These are phyloP conservation scores for Catocala sponsa DNA, from an alignment of 2,888 invertebrate genomes.

Conservation along the genomic window DNA sequence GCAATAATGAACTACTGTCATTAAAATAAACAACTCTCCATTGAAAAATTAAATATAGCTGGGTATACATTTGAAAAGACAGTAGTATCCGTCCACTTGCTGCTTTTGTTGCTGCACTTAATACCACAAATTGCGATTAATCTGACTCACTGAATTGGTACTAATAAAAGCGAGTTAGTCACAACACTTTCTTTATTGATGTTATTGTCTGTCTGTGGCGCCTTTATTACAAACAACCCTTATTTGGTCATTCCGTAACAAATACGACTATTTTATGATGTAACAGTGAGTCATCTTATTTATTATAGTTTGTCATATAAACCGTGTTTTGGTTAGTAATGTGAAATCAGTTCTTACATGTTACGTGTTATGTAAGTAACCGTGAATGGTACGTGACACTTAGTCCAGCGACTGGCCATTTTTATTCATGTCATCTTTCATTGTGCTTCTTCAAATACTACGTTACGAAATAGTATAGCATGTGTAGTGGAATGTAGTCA, in stretches of 20 bases:
- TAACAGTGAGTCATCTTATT: conserved; percentile 10
- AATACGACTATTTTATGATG: not conserved
- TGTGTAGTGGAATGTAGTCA: conserved; percentile 34
- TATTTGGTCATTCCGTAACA: not conserved
- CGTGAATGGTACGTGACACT: conserved; percentile 38
- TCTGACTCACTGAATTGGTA: conserved; percentile 35
- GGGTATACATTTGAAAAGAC: too few species aligned
- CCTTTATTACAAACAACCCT: conserved; percentile 12
- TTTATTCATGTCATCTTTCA: conserved; percentile 45
- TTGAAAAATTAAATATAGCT: too few species aligned
- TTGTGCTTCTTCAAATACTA: conserved; percentile 40
- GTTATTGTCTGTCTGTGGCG: not conserved
- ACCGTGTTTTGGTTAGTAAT: conserved; percentile 11
- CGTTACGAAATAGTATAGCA: conserved; percentile 50
- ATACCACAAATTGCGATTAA: conserved; percentile 27
- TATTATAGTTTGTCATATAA: conserved; percentile 6
- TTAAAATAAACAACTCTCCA: too few species aligned
- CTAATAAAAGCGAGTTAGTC: conserved; percentile 32
- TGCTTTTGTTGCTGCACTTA: conserved; percentile 8
- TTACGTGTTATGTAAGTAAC: conserved; percentile 25
- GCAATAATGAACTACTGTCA: too few species aligned
- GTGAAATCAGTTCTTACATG: conserved; percentile 29
- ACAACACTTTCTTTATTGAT: conserved; percentile 19
- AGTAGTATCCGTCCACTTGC: not conserved
- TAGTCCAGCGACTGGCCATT: conserved; percentile 34